Conservation (phyloP, 2,113 vertebrate species). For the Dinomys branickii region DNA sequence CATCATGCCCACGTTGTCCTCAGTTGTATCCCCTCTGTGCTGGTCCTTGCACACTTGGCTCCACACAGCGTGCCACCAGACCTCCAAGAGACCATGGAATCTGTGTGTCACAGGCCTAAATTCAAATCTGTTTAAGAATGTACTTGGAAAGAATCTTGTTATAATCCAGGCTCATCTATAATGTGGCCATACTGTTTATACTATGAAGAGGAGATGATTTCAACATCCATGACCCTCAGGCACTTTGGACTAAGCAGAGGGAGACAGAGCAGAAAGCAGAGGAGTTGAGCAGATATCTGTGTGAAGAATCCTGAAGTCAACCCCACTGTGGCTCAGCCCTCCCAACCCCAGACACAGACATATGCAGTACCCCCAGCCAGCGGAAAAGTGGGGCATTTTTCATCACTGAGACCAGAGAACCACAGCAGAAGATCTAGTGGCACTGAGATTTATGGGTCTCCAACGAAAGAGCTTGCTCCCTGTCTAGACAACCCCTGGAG, state of each 20-base stretch:
- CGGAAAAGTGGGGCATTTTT: not conserved
- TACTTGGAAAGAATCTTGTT: constrained; percentile 31
- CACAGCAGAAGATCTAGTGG: not conserved
- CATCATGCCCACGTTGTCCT: not conserved
- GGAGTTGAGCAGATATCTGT: not conserved
- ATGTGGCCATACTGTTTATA: not conserved
- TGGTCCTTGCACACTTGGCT: not conserved
- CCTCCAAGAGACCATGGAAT: not conserved
- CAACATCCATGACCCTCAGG: not conserved
- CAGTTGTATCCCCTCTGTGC: not conserved
- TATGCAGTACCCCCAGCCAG: too few species aligned
- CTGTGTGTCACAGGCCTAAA: not conserved
- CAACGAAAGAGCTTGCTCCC: not conserved
- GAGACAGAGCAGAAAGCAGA: not conserved
- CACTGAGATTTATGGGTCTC: not conserved
- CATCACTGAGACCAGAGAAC: not conserved
- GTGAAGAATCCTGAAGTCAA: not conserved
- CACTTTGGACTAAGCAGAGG: not conserved
- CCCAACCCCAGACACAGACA: not conserved
- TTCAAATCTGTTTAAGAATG: not conserved
- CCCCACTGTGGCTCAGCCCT: not conserved
- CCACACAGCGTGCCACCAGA: not conserved
- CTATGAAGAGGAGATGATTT: not conserved
- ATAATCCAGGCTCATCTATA: not conserved
- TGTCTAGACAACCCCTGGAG: not conserved